A percentile compares a stretch with the other conserved stretches of the same genome.
phyloP scores from a whole-genome alignment of 2,113 vertebrate species.

The Clupea harengus region DNA sequence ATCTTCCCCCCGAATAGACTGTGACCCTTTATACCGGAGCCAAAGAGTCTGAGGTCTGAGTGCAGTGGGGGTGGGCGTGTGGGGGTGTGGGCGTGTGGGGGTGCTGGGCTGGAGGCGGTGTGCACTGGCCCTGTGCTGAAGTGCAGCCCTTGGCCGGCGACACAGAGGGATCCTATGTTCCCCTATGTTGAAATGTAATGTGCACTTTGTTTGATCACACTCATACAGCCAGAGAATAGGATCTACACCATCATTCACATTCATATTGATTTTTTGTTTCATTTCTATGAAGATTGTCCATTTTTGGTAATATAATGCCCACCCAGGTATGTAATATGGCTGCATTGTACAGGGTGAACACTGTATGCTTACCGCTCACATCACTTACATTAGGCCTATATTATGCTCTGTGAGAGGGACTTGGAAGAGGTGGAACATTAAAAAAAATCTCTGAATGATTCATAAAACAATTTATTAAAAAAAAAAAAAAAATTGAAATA shows the following conservation, averaged over 20 bases:
- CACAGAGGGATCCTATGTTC: slow-evolving; percentile 31
- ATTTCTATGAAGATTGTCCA: slow-evolving; percentile 68
- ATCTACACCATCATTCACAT: slow-evolving; percentile 57
- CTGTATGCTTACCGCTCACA: background rate
- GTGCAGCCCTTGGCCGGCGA: background rate
- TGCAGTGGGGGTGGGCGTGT: slow-evolving; percentile 44
- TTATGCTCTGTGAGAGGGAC: background rate
- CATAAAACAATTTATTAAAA: background rate
- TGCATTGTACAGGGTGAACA: slow-evolving; percentile 21
- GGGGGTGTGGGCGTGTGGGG: background rate
- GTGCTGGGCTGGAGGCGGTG: background rate
- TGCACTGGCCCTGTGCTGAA: slow-evolving; percentile 48
- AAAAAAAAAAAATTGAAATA: background rate
- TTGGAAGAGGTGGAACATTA: background rate
- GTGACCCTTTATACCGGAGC: slow-evolving; percentile 60
- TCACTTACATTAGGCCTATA: background rate
- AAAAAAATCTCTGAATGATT: background rate
- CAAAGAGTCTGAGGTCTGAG: slow-evolving; percentile 68
- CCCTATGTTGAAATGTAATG: slow-evolving; percentile 53
- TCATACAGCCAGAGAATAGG: slow-evolving; percentile 54
- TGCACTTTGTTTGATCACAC: slow-evolving; percentile 61
- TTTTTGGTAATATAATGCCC: slow-evolving; percentile 68
- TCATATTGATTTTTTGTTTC: slow-evolving; percentile 64
- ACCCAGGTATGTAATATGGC: background rate
- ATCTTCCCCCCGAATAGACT: slow-evolving; percentile 43